Evolutionary conservation across 1,140 invertebrate species (phyloP).

Genomic region (Armadillidium nasatum): DNA sequence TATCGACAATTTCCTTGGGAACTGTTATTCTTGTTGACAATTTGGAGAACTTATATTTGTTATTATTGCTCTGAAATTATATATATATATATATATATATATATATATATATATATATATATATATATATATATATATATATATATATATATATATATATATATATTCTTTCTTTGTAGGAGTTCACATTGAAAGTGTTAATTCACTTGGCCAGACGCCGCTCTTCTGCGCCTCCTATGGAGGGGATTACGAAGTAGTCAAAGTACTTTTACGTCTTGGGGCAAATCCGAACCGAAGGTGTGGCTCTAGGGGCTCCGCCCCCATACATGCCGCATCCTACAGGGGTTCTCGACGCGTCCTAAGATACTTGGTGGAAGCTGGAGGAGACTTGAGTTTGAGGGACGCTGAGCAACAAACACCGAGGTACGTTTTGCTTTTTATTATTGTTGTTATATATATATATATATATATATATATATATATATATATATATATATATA

Average conservation of each 20-base stretch:
- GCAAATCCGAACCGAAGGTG: conserved; percentile 52
- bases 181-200: conserved; percentile 50
- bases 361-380: conserved; percentile 49
- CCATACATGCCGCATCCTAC: conserved; percentile 52
- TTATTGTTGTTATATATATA: no score
- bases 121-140: no score
- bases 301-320: conserved; percentile 48
- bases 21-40: no score
- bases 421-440: conserved; percentile 22
- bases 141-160: background rate
- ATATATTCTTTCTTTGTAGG: conserved; percentile 20
- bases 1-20: no score
- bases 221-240: conserved; percentile 52
- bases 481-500: no score
- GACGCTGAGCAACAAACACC: conserved; percentile 46
- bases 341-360: conserved; percentile 49
- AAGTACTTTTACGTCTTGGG: conserved; percentile 49
- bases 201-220: conserved; percentile 51
- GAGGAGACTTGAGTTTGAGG: conserved; percentile 52
- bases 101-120: no score
- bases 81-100: no score
- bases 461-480: no score
- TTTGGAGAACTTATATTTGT: no score
- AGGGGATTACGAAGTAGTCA: conserved; percentile 47
- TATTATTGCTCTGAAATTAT: no score